These are phyloP conservation scores for Drosophila lutescens DNA, from an alignment of 2,888 invertebrate genomes.

Conservation along the genomic window DNA sequence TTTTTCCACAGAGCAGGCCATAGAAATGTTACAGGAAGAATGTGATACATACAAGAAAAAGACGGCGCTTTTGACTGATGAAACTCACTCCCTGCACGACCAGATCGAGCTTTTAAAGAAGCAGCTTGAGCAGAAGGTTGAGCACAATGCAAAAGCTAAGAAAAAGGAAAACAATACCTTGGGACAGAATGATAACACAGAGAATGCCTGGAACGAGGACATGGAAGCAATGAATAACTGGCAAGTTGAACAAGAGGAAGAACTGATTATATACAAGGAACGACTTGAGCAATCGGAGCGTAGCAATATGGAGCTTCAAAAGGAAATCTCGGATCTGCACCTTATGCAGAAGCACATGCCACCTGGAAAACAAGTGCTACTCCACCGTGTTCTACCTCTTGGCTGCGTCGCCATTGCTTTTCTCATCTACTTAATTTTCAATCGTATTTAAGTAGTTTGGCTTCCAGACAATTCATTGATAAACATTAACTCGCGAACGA, in stretches of 20 bases:
- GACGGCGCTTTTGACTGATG: slow-evolving; percentile 57
- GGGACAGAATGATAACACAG: slow-evolving; percentile 1
- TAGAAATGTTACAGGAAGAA: slow-evolving; percentile 81
- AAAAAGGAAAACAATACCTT: neutral
- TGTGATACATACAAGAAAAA: slow-evolving; percentile 73
- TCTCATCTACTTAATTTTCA: slow-evolving; percentile 77
- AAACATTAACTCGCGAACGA: neutral
- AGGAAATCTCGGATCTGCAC: slow-evolving; percentile 78
- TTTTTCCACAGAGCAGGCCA: slow-evolving; percentile 57
- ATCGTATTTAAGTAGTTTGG: slow-evolving; percentile 45
- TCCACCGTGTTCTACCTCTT: slow-evolving; percentile 71
- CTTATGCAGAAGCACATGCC: slow-evolving; percentile 46
- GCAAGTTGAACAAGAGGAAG: slow-evolving; percentile 82
- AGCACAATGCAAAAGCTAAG: slow-evolving; percentile 14
- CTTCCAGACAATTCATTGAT: neutral
- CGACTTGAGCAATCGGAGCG: slow-evolving; percentile 79
- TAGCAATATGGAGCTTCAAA: slow-evolving; percentile 80
- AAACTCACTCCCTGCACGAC: slow-evolving; percentile 60
- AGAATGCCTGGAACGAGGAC: slow-evolving; percentile 65
- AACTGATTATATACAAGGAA: slow-evolving; percentile 83
- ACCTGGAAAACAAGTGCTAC: slow-evolving; percentile 52
- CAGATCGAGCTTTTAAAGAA: slow-evolving; percentile 68
- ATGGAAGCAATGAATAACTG: slow-evolving; percentile 74
- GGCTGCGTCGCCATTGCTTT: slow-evolving; percentile 78
- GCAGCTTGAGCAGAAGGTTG: slow-evolving; percentile 19